Conservation (phyloP, 1,140 invertebrate genomes). For the Piezodorus guildinii region DNA sequence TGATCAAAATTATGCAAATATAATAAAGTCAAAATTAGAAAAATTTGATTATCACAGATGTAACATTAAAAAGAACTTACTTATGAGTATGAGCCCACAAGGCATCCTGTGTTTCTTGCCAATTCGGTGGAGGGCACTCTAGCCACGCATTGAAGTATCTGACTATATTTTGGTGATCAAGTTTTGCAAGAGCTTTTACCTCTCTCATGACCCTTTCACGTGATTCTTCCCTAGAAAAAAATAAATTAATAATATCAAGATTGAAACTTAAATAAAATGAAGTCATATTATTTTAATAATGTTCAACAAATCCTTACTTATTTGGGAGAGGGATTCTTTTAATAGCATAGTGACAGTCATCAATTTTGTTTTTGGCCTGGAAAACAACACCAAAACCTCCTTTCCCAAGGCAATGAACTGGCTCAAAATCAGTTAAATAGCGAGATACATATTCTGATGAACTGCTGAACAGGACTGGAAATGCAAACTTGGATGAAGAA, state of each 20-base stretch:
- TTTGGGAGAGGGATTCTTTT: slow-evolving; percentile 85
- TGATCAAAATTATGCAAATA: no score
- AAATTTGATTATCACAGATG: no score
- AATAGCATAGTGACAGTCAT: slow-evolving; percentile 88
- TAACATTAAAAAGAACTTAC: slow-evolving; percentile 21
- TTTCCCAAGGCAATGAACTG: slow-evolving; percentile 68
- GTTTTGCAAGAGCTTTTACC: slow-evolving; percentile 82
- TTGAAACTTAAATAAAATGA: no score
- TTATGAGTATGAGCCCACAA: slow-evolving; percentile 40
- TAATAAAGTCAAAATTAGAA: no score
- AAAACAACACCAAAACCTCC: slow-evolving; percentile 98
- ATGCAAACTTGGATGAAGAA: background rate
- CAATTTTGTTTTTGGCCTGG: slow-evolving; percentile 87
- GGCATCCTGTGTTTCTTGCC: slow-evolving; percentile 71
- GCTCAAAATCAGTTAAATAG: slow-evolving; percentile 78
- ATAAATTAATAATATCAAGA: no score
- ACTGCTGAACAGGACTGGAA: background rate
- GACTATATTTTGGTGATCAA: slow-evolving; percentile 91
- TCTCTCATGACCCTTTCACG: slow-evolving; percentile 82
- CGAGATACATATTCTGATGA: slow-evolving; percentile 44
- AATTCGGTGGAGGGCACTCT: slow-evolving; percentile 75
- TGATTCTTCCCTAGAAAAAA: slow-evolving; percentile 49
- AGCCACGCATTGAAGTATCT: slow-evolving; percentile 90
- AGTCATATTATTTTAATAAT: no score
- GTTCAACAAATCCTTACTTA: slow-evolving; percentile 42